Conservation (phyloP, 2,888 invertebrate genomes). For the Agrotis ipsilon region DNA sequence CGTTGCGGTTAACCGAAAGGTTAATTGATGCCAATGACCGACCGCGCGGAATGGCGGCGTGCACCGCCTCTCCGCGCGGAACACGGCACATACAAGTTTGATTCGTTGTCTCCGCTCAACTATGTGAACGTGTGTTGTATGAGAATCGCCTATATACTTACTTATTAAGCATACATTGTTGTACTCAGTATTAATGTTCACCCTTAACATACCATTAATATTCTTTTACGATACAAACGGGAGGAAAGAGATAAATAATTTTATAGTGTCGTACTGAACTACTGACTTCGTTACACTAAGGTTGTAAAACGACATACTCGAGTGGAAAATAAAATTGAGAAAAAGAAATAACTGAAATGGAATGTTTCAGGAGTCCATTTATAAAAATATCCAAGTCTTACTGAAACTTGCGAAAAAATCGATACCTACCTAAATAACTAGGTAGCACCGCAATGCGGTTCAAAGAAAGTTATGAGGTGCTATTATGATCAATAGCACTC, state of each 20-base stretch:
- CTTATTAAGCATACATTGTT: not conserved
- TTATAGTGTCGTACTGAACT: conserved; percentile 21
- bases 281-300: conserved; percentile 2
- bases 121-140: no score
- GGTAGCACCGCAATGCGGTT: conserved; percentile 40
- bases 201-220: conserved; percentile 19
- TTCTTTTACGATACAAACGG: conserved; percentile 25
- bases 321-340: conserved; percentile 15
- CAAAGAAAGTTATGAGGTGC: conserved; percentile 9
- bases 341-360: not conserved
- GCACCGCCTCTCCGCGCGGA: no score
- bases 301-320: conserved; percentile 12
- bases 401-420: conserved; percentile 20
- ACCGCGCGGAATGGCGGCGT: no score
- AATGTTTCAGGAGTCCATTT: not conserved
- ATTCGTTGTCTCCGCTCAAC: no score
- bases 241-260: conserved; percentile 18
- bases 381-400: not conserved
- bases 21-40: no score
- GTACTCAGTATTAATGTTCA: not conserved
- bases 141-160: not conserved
- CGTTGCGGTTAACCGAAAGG: no score
- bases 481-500: not conserved
- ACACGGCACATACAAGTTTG: no score
- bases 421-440: conserved; percentile 23